Conservation (phyloP, 2,113 vertebrate genomes). For the Sinosuthora webbiana region DNA sequence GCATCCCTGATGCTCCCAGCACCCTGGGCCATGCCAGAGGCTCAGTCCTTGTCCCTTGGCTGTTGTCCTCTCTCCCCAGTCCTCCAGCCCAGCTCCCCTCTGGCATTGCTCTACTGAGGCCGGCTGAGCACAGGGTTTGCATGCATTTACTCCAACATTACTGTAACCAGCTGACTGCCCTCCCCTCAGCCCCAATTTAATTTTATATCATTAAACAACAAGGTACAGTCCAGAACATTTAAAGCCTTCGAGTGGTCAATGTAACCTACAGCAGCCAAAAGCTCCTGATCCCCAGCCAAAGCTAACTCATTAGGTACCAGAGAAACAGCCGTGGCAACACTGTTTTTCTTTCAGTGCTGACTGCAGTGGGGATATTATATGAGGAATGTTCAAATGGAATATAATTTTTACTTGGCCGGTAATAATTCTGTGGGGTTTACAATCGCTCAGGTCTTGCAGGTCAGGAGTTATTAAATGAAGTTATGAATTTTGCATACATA, state of each 20-base stretch:
- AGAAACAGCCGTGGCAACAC: slow-evolving; percentile 32
- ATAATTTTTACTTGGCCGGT: not conserved
- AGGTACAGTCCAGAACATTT: not conserved
- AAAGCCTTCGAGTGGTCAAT: slow-evolving; percentile 27
- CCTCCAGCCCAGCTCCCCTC: not conserved
- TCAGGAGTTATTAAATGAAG: slow-evolving; percentile 40
- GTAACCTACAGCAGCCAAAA: slow-evolving; percentile 11
- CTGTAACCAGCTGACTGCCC: not conserved
- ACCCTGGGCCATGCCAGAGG: not conserved
- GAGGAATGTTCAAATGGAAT: slow-evolving; percentile 55
- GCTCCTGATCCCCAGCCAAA: slow-evolving; percentile 53
- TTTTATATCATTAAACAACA: slow-evolving; percentile 18
- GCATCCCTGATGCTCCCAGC: not conserved
- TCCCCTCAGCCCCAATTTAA: not conserved
- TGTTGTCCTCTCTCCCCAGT: not conserved
- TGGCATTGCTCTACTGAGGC: not conserved
- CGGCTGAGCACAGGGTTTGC: not conserved
- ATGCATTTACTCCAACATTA: not conserved
- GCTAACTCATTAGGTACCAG: slow-evolving; percentile 58
- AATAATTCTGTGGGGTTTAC: slow-evolving; percentile 25
- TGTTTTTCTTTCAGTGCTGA: slow-evolving; percentile 37
- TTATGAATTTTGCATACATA: slow-evolving; percentile 35
- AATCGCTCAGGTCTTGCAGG: not conserved
- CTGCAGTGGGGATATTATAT: slow-evolving; percentile 53
- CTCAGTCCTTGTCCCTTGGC: not conserved